phyloP scores from a whole-genome alignment of 2,113 vertebrate genomes.

The Capricornis sumatraensis region DNA sequence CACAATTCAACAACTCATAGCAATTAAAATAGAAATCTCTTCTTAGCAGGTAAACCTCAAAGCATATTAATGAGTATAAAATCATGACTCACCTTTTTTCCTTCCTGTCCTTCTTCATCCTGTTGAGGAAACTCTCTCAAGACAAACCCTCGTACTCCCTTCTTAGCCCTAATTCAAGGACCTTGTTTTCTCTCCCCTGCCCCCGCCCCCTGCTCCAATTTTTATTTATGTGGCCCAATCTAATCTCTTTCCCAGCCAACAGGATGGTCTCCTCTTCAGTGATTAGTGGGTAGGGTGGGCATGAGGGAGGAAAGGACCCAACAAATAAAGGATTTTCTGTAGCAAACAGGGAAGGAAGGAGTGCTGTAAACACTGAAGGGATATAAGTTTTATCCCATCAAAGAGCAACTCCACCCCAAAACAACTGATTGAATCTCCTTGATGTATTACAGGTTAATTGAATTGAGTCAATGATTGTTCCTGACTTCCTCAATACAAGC shows the following conservation, averaged over 20 bases:
- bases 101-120: background rate
- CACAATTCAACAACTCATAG: background rate
- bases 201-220: rapidly evolving
- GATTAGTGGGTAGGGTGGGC: rapidly evolving
- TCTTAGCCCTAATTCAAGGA: background rate
- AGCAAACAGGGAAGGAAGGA: background rate
- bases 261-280: background rate
- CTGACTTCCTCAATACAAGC: background rate
- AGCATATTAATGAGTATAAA: background rate
- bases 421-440: background rate
- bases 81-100: too few species aligned
- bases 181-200: too few species aligned
- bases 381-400: background rate
- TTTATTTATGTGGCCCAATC: background rate
- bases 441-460: background rate
- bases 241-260: background rate
- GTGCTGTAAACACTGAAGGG: background rate
- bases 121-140: background rate
- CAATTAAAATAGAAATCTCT: background rate
- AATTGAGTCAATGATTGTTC: background rate
- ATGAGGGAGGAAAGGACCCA: rapidly evolving
- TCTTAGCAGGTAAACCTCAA: background rate
- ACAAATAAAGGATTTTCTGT: background rate
- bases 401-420: background rate
- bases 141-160: background rate